These are phyloP conservation scores for Microchrysa polita DNA, from an alignment of 2,888 invertebrate genomes.

Conservation along the genomic window DNA sequence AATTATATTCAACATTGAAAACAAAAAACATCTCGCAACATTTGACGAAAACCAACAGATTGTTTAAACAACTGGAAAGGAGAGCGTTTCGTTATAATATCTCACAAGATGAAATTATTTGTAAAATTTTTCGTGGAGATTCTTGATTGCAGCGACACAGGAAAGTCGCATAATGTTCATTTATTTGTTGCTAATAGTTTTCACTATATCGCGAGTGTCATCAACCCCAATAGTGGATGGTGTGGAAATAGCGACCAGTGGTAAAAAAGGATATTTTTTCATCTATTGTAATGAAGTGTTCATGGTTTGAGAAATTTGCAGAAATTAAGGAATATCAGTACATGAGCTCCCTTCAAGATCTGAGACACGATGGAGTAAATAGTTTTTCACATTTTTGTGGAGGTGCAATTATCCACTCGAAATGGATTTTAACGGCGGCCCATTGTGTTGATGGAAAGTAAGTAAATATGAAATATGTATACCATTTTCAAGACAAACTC, in stretches of 20 bases:
- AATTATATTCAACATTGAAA: conserved; percentile 14
- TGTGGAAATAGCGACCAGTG: conserved; percentile 15
- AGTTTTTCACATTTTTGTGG: conserved; percentile 61
- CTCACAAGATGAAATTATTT: conserved; percentile 5
- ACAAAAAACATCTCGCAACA: conserved; percentile 11
- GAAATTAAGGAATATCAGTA: conserved; percentile 55
- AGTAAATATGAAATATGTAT: neutral
- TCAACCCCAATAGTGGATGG: conserved; percentile 21
- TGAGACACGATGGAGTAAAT: conserved; percentile 31
- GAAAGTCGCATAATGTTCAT: conserved; percentile 26
- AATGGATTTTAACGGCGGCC: conserved; percentile 61
- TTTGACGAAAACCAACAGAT: conserved; percentile 36
- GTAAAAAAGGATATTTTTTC: neutral
- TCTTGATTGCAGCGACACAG: conserved; percentile 16
- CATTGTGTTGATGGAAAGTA: conserved; percentile 62
- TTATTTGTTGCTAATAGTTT: neutral
- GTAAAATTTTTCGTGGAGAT: conserved; percentile 3
- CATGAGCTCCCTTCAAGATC: conserved; percentile 61
- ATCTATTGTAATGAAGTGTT: neutral
- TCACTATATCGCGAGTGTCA: neutral
- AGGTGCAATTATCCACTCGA: conserved; percentile 57
- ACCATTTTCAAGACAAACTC: no score
- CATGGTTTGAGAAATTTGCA: neutral
- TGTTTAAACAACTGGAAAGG: conserved; percentile 37
- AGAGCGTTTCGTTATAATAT: neutral